These are phyloP conservation scores for Pangasius krempfi DNA, from an alignment of 2,797 vertebrate species.

Conservation along the genomic window DNA sequence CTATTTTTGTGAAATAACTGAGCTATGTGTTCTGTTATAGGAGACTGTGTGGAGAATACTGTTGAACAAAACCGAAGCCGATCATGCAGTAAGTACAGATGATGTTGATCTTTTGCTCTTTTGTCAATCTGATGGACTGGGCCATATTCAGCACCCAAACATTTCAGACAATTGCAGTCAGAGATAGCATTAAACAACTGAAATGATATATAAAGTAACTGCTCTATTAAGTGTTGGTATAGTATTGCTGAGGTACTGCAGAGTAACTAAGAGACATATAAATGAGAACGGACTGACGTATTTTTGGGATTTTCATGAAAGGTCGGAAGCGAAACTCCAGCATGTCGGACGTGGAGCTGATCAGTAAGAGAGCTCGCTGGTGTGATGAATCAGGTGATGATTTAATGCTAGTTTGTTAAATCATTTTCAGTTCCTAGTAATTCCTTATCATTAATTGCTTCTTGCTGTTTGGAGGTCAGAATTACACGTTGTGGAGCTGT, in stretches of 20 bases:
- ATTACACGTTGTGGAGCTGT: neutral
- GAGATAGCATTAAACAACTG: neutral
- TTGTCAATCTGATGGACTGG: neutral
- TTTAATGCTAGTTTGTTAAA: neutral
- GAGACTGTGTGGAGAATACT: conserved; percentile 74
- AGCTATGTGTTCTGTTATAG: conserved; percentile 58
- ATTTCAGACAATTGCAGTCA: neutral
- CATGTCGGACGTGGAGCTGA: conserved; percentile 68
- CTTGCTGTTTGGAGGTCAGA: neutral
- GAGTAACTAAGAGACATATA: neutral
- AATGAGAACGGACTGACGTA: neutral
- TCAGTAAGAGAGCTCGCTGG: conserved; percentile 73
- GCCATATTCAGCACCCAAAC: neutral
- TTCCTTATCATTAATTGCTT: neutral
- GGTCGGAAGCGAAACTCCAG: conserved; percentile 69
- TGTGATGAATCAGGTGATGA: conserved; percentile 71
- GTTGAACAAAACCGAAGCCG: conserved; percentile 71
- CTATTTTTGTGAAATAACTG: neutral
- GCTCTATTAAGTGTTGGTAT: neutral
- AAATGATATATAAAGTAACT: too few species aligned
- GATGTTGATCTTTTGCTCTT: neutral
- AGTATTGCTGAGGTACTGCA: neutral
- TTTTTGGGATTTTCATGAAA: conserved; percentile 32
- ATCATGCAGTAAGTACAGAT: conserved; percentile 64
- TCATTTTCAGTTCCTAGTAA: neutral